These are phyloP conservation scores for Mugil cephalus DNA, from an alignment of 2,113 vertebrate genomes.

Conservation along the genomic window DNA sequence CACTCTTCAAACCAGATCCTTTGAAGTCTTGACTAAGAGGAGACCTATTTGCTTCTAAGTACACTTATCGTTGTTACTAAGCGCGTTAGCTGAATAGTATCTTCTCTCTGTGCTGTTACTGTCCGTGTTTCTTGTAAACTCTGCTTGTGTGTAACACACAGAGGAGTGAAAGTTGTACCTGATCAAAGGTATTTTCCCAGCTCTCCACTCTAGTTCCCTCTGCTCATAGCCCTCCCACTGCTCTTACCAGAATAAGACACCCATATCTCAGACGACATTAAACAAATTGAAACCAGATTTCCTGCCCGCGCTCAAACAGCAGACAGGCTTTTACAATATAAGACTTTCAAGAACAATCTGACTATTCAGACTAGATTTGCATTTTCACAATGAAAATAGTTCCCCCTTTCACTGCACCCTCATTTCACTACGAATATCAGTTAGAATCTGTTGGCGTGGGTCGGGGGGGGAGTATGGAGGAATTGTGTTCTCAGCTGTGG, in stretches of 20 bases:
- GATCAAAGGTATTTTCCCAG: slow-evolving; percentile 60
- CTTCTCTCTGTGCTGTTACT: neutral
- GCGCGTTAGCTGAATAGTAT: slow-evolving; percentile 1
- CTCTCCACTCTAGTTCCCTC: slow-evolving; percentile 25
- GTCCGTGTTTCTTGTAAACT: slow-evolving; percentile 44
- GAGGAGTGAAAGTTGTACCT: slow-evolving; percentile 51
- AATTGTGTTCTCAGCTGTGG: neutral
- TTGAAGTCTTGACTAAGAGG: neutral
- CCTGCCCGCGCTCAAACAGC: slow-evolving; percentile 51
- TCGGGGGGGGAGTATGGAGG: neutral
- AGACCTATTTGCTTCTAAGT: neutral
- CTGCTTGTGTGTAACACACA: slow-evolving; percentile 13
- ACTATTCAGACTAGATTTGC: slow-evolving; percentile 31
- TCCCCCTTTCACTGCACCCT: neutral
- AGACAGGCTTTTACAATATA: slow-evolving; percentile 46
- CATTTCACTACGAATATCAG: slow-evolving; percentile 2
- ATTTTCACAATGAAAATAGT: slow-evolving; percentile 20
- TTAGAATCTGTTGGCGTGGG: slow-evolving; percentile 13
- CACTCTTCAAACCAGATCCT: slow-evolving; percentile 2
- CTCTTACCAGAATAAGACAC: slow-evolving; percentile 68
- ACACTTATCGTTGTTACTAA: neutral
- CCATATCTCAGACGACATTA: slow-evolving; percentile 70
- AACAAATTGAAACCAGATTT: slow-evolving; percentile 79
- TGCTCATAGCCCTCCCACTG: slow-evolving; percentile 58
- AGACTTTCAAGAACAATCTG: slow-evolving; percentile 47